Percentiles rank a stretch among this genome's conserved stretches.
These are phyloP conservation scores for Diprion similis DNA, from an alignment of 1,140 invertebrate species.

Conservation along the genomic window DNA sequence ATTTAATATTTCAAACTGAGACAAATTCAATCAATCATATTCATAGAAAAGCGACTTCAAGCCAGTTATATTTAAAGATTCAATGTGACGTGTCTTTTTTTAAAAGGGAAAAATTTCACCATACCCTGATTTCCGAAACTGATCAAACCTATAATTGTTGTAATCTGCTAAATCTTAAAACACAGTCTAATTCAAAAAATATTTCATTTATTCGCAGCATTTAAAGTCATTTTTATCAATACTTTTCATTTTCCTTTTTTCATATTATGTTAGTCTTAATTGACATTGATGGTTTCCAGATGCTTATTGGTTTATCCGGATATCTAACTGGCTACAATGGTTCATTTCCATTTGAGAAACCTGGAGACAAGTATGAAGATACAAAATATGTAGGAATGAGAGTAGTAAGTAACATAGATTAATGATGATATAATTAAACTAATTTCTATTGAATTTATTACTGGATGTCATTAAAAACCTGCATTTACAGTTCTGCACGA, in stretches of 20 bases:
- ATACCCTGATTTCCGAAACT: no score
- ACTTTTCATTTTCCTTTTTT: constrained; percentile 24
- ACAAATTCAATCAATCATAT: no score
- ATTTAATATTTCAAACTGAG: no score
- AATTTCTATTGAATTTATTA: constrained; percentile 24
- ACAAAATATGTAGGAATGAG: constrained; percentile 93
- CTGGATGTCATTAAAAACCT: constrained; percentile 16
- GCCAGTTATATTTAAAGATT: no score
- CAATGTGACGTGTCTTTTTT: no score
- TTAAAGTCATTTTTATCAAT: constrained; percentile 16
- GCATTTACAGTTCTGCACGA: constrained; percentile 86
- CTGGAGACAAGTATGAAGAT: constrained; percentile 92
- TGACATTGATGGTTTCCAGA: constrained; percentile 66
- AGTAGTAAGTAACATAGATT: constrained; percentile 72
- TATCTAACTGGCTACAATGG: constrained; percentile 95
- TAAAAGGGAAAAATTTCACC: no score
- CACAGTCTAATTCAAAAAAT: no score
- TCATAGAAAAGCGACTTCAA: no score
- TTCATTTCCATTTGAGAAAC: constrained; percentile 95
- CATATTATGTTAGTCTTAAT: constrained; percentile 19
- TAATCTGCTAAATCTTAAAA: no score
- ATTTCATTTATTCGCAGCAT: no score
- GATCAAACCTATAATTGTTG: no score
- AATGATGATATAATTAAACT: constrained; percentile 23
- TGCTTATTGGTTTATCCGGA: constrained; percentile 93